Percentiles rank a stretch among this genome's conserved stretches.
phyloP scores from a whole-genome alignment of 2,797 vertebrate genomes.

The Chelon labrosus region DNA sequence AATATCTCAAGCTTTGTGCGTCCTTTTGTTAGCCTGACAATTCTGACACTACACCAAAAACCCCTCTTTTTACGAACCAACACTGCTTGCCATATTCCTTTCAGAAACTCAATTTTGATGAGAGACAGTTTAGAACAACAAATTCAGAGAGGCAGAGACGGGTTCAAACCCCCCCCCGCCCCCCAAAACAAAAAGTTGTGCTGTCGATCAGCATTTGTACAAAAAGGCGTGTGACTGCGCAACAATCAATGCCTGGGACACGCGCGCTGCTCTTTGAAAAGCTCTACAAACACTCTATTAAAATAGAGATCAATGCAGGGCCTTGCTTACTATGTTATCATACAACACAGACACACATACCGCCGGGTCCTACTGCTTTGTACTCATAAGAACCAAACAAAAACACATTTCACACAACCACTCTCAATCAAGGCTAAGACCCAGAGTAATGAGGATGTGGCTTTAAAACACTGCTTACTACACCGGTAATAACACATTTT shows the following conservation, averaged over 20 bases:
- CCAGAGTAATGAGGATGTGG: conserved; percentile 38
- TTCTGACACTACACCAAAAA: conserved; percentile 49
- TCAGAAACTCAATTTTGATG: conserved; percentile 54
- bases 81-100: conserved; percentile 27
- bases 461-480: conserved; percentile 25
- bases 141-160: conserved; percentile 39
- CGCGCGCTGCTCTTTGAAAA: conserved; percentile 58
- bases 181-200: conserved; percentile 20
- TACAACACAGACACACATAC: conserved; percentile 51
- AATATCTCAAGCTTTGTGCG: conserved; percentile 45
- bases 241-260: conserved; percentile 66
- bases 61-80: conserved; percentile 44
- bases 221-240: conserved; percentile 37
- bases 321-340: conserved; percentile 64
- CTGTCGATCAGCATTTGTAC: conserved; percentile 75
- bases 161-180: conserved; percentile 27
- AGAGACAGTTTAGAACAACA: conserved; percentile 57
- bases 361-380: conserved; percentile 27
- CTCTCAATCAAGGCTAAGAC: conserved; percentile 37
- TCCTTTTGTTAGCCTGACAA: conserved; percentile 59
- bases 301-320: conserved; percentile 66
- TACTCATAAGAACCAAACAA: conserved; percentile 48
- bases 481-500: conserved; percentile 24
- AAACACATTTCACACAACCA: conserved; percentile 51
- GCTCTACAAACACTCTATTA: conserved; percentile 62